phyloP scores from a whole-genome alignment of 1,140 invertebrate species.

The Ladona fulva region DNA sequence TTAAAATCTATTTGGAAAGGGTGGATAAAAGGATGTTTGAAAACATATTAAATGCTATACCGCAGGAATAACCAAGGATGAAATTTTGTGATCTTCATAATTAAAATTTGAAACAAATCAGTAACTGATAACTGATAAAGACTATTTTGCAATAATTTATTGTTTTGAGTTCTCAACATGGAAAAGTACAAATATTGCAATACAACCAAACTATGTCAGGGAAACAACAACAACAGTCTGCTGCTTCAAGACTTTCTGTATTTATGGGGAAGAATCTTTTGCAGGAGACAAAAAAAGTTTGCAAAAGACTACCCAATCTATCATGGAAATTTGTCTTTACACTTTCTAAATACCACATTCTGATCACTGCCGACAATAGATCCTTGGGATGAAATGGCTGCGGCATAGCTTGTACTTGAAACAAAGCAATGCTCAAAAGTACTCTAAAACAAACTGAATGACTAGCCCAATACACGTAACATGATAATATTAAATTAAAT shows the following conservation, averaged over 20 bases:
- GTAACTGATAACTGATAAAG: not conserved
- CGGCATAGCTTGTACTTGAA: slow-evolving; percentile 20
- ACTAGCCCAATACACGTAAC: slow-evolving; percentile 24
- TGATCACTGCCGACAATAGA: slow-evolving; percentile 21
- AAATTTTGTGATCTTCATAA: not conserved
- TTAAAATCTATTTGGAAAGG: not conserved
- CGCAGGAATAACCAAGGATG: slow-evolving; percentile 3
- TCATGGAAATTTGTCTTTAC: not conserved
- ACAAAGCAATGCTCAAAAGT: slow-evolving; percentile 24
- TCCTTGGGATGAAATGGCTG: slow-evolving; percentile 26
- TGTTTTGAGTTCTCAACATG: slow-evolving; percentile 39
- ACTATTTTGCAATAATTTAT: slow-evolving; percentile 33
- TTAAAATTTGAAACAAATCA: not conserved
- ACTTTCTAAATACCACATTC: not conserved
- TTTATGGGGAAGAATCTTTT: slow-evolving; percentile 23
- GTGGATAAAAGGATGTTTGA: not conserved
- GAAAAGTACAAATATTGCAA: slow-evolving; percentile 44
- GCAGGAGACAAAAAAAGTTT: not conserved
- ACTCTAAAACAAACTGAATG: slow-evolving; percentile 26
- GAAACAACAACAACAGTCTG: slow-evolving; percentile 31
- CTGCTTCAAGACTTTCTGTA: slow-evolving; percentile 22
- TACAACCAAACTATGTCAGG: slow-evolving; percentile 39
- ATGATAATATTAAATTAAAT: slow-evolving; percentile 25
- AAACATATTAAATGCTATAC: not conserved
- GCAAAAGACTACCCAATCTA: not conserved